phyloP scores from a whole-genome alignment of 2,888 invertebrate genomes.

The Koerneria pararmatus region DNA sequence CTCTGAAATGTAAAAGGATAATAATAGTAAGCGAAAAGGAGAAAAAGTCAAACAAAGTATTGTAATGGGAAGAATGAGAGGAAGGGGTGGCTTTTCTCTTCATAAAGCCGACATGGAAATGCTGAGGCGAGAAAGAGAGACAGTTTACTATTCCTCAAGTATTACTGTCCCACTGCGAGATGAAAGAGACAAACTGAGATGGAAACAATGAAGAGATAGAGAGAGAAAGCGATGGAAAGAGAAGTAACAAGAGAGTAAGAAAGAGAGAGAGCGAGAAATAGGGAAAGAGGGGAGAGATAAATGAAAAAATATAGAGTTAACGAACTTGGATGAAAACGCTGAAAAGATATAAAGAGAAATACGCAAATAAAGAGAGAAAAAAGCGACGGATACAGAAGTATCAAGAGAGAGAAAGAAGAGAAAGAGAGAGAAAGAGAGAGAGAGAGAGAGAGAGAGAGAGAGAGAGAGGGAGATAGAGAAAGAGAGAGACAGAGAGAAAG shows the following conservation, averaged over 20 bases:
- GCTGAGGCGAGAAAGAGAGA: too few relatives aligned
- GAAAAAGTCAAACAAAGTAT: too few relatives aligned
- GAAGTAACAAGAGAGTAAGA: too few relatives aligned
- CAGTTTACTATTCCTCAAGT: too few relatives aligned
- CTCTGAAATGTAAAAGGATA: too few relatives aligned
- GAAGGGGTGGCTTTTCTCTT: too few relatives aligned
- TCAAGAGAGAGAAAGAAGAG: not conserved
- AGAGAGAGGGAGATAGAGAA: conserved; percentile 8
- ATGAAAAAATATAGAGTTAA: not conserved
- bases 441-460: not conserved
- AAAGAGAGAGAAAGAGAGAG: not conserved
- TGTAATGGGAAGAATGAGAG: too few relatives aligned
- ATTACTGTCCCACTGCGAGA: too few relatives aligned
- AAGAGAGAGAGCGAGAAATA: not conserved
- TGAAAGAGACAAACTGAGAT: too few relatives aligned
- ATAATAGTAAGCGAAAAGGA: too few relatives aligned
- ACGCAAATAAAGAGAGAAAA: not conserved
- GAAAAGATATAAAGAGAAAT: not conserved
- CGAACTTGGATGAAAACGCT: not conserved
- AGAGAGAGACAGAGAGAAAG: conserved; percentile 6
- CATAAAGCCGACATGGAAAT: too few relatives aligned
- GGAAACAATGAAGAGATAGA: too few relatives aligned
- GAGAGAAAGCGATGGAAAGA: not conserved
- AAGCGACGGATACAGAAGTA: not conserved
- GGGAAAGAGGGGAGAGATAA: not conserved